These are phyloP conservation scores for Nothoprocta perdicaria DNA, from an alignment of 2,113 vertebrate species.

Conservation along the genomic window DNA sequence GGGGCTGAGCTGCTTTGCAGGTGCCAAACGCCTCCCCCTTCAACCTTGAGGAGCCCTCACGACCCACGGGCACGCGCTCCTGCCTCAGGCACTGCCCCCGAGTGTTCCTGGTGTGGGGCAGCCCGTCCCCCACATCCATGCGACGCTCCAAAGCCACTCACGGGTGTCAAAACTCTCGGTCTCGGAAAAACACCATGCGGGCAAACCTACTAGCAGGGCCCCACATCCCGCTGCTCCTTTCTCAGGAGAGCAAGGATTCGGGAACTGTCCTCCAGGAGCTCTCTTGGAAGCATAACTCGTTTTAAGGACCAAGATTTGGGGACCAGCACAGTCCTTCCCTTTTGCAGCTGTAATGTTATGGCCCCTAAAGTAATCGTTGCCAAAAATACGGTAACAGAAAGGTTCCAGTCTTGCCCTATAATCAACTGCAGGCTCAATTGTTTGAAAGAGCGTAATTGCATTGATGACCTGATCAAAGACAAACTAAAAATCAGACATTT, in stretches of 20 bases:
- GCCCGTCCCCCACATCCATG: neutral
- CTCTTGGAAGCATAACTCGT: neutral
- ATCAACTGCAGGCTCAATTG: conserved; percentile 52
- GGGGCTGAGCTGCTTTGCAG: neutral
- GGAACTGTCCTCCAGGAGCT: neutral
- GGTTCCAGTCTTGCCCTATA: conserved; percentile 14
- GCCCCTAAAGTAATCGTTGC: neutral
- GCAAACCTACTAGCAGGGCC: fast-evolving
- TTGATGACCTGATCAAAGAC: conserved; percentile 47
- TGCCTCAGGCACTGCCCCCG: neutral
- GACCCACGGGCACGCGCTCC: neutral
- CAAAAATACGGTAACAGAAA: conserved; percentile 39
- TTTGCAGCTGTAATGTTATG: neutral
- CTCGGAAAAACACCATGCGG: neutral
- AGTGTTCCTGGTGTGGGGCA: fast-evolving
- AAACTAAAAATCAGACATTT: conserved; percentile 40
- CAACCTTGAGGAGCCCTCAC: neutral
- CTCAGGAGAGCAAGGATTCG: neutral
- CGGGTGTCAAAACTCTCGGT: no score
- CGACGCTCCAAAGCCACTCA: neutral
- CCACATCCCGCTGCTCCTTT: neutral
- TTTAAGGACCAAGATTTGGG: neutral
- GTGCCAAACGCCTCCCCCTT: fast-evolving
- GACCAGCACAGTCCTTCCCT: neutral
- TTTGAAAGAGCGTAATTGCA: conserved; percentile 49